phyloP scores from a whole-genome alignment of 1,140 invertebrate genomes.

The Rhynchophorus ferrugineus region DNA sequence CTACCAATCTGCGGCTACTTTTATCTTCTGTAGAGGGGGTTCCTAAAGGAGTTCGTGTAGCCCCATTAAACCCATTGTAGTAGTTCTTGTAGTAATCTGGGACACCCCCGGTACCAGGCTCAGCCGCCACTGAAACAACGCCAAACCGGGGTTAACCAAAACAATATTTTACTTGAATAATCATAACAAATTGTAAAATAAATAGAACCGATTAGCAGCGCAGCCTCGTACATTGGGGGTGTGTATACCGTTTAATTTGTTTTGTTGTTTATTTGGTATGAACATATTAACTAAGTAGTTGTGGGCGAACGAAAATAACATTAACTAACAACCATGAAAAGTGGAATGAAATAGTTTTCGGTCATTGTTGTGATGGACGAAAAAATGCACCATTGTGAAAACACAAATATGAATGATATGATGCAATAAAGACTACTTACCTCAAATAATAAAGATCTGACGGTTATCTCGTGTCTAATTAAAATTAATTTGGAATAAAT shows the following conservation, averaged over 20 bases:
- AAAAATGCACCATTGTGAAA: too few species aligned
- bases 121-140: slow-evolving; percentile 69
- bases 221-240: slow-evolving; percentile 36
- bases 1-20: slow-evolving; percentile 59
- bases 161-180: slow-evolving; percentile 39
- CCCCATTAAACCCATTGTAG: slow-evolving; percentile 48
- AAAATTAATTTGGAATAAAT: not conserved
- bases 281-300: too few species aligned
- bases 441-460: slow-evolving; percentile 2
- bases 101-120: slow-evolving; percentile 58
- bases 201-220: slow-evolving; percentile 30
- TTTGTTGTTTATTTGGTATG: too few species aligned
- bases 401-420: too few species aligned
- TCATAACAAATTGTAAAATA: slow-evolving; percentile 4
- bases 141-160: slow-evolving; percentile 44
- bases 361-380: too few species aligned
- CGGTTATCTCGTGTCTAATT: not conserved
- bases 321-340: not conserved
- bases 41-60: slow-evolving; percentile 48
- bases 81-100: slow-evolving; percentile 77
- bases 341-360: too few species aligned
- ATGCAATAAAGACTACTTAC: too few species aligned
- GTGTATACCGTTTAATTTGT: slow-evolving; percentile 21
- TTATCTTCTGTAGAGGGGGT: slow-evolving; percentile 50
- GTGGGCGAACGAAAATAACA: slow-evolving; percentile 17